These are phyloP conservation scores for Entosphenus tridentatus DNA, from an alignment of 2,113 vertebrate genomes.

Conservation along the genomic window DNA sequence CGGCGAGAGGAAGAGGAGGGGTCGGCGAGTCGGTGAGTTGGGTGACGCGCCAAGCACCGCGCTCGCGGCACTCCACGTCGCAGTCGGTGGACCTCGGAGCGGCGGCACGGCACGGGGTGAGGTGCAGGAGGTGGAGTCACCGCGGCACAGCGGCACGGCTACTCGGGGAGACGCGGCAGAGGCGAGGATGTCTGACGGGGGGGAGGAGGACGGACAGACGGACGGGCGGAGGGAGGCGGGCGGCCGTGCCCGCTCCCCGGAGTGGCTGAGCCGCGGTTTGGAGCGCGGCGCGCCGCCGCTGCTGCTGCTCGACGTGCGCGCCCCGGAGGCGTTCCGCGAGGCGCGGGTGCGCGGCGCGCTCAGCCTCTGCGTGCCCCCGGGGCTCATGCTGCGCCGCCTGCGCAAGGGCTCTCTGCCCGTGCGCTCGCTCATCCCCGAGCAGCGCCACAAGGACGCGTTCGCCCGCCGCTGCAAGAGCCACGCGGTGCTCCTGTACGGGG, in stretches of 20 bases:
- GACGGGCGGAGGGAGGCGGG: too few species aligned
- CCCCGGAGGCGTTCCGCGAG: conserved; percentile 75
- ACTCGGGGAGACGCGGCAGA: too few species aligned
- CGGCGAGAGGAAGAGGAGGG: too few species aligned
- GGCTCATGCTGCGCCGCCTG: conserved; percentile 77
- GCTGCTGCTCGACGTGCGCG: conserved; percentile 82
- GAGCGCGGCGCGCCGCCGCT: conserved; percentile 51
- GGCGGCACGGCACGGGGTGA: too few species aligned
- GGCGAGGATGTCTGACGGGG: too few species aligned
- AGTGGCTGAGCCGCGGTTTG: conserved; percentile 74
- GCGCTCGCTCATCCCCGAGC: conserved; percentile 57
- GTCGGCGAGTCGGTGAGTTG: too few species aligned
- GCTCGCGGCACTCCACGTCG: too few species aligned
- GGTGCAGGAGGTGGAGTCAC: too few species aligned
- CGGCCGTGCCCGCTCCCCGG: conserved; percentile 10
- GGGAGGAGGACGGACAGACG: too few species aligned
- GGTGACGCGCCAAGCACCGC: too few species aligned
- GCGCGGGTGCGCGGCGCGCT: conserved; percentile 86
- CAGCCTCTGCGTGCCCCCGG: conserved; percentile 63
- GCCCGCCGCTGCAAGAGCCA: conserved; percentile 57
- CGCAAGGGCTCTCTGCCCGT: conserved; percentile 81
- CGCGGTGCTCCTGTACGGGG: conserved; percentile 79
- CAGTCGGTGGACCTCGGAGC: too few species aligned
- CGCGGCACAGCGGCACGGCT: too few species aligned
- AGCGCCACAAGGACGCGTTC: conserved; percentile 64